phyloP scores from a whole-genome alignment of 2,888 invertebrate genomes.

The Leptinotarsa tumamoca region DNA sequence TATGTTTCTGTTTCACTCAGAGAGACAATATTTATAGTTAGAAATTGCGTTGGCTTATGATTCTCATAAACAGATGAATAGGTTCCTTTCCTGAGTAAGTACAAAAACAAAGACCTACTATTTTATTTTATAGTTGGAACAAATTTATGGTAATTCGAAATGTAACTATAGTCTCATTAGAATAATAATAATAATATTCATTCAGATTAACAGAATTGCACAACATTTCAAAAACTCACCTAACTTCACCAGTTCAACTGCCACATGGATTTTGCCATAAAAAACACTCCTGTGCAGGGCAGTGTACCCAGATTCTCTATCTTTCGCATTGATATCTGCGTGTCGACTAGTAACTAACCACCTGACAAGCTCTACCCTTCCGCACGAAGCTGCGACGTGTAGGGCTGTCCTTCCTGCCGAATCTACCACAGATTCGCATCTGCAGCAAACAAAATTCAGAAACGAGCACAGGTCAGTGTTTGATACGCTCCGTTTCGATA shows the following conservation, averaged over 20 bases:
- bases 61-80: too few relatives aligned
- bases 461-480: conserved; percentile 70
- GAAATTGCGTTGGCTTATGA: too few relatives aligned
- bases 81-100: too few relatives aligned
- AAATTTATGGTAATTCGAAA: too few relatives aligned
- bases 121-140: too few relatives aligned
- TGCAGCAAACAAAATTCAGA: conserved; percentile 61
- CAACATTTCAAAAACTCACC: conserved; percentile 63
- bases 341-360: conserved; percentile 71
- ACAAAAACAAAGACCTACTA: too few relatives aligned
- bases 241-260: conserved; percentile 77
- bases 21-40: too few relatives aligned
- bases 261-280: conserved; percentile 83
- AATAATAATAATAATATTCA: too few relatives aligned
- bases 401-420: conserved; percentile 79
- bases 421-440: conserved; percentile 66
- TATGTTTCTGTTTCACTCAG: too few relatives aligned
- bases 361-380: conserved; percentile 72
- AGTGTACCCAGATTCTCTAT: conserved; percentile 82
- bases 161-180: too few relatives aligned
- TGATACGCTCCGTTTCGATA: conserved; percentile 74
- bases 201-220: neutral
- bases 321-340: conserved; percentile 75
- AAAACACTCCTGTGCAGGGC: conserved; percentile 85
- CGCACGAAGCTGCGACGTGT: conserved; percentile 83